These are phyloP conservation scores for Holcopasites calliopsidis DNA, from an alignment of 1,140 invertebrate genomes.

Conservation along the genomic window DNA sequence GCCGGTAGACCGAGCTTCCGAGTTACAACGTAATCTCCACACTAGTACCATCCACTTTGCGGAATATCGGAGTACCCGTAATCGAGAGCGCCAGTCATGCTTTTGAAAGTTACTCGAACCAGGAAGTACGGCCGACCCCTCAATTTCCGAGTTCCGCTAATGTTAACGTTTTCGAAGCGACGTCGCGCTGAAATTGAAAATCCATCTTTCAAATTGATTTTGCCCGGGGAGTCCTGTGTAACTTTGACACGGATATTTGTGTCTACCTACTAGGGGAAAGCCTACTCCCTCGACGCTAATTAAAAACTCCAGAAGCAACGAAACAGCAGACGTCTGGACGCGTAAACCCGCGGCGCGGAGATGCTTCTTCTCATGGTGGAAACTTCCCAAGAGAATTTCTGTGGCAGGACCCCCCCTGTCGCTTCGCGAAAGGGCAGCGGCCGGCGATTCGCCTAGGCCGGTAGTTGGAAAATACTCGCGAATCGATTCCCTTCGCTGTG, in stretches of 20 bases:
- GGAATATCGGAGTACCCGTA: constrained; percentile 38
- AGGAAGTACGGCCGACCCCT: neutral
- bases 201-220: neutral
- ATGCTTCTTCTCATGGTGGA: too few relatives aligned
- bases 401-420: neutral
- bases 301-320: too few relatives aligned
- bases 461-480: constrained; percentile 52
- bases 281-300: too few relatives aligned
- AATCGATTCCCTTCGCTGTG: constrained; percentile 46
- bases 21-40: constrained; percentile 50
- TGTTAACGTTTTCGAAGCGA: neutral
- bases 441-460: constrained; percentile 45
- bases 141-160: constrained; percentile 1
- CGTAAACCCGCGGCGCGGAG: neutral
- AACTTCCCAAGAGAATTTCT: constrained; percentile 21
- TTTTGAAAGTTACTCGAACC: neutral
- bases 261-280: too few relatives aligned
- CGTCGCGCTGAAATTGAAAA: neutral
- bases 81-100: neutral
- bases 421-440: neutral
- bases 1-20: constrained; percentile 37
- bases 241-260: too few relatives aligned
- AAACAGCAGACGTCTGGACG: too few relatives aligned
- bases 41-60: neutral
- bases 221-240: too few relatives aligned